Percentiles rank a stretch among this genome's conserved stretches.
phyloP scores from a whole-genome alignment of 2,888 invertebrate species.

The Portevinia maculata region DNA sequence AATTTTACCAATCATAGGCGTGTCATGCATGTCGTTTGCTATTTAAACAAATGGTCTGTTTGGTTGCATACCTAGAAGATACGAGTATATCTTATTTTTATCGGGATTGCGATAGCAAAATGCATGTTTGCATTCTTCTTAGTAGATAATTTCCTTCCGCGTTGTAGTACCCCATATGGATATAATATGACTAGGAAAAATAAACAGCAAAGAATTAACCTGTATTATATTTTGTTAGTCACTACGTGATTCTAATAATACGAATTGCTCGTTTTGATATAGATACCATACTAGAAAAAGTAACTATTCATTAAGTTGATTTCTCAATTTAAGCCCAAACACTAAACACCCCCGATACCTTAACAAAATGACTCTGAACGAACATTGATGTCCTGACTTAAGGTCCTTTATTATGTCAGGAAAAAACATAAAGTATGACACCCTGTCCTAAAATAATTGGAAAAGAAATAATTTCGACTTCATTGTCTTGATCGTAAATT shows the following conservation, averaged over 20 bases:
- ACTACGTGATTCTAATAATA: constrained; percentile 21
- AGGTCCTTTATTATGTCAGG: constrained; percentile 10
- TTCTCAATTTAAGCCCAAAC: not conserved
- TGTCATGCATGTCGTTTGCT: constrained; percentile 52
- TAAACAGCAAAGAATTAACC: constrained; percentile 52
- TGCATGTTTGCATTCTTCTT: constrained; percentile 16
- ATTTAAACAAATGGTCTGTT: constrained; percentile 45
- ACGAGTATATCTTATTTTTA: constrained; percentile 22
- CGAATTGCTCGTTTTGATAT: not conserved
- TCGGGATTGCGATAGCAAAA: constrained; percentile 6
- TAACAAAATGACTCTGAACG: too few species aligned
- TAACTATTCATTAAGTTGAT: not conserved
- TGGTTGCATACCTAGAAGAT: constrained; percentile 38
- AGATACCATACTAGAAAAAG: not conserved
- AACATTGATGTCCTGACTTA: not conserved
- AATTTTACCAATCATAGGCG: constrained; percentile 38
- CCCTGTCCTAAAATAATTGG: not conserved
- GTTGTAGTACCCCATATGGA: constrained; percentile 19
- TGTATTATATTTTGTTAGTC: constrained; percentile 51
- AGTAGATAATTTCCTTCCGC: constrained; percentile 30
- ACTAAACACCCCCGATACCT: not conserved
- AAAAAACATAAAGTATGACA: not conserved
- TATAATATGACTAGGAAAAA: constrained; percentile 39
- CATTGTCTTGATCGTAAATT: constrained; percentile 62
- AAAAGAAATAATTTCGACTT: constrained; percentile 22